Evolutionary conservation across 1,140 invertebrate species (phyloP), one percentile per base, ranked within the genome.

Genomic region (Gonatopus flavifemur): DNA sequence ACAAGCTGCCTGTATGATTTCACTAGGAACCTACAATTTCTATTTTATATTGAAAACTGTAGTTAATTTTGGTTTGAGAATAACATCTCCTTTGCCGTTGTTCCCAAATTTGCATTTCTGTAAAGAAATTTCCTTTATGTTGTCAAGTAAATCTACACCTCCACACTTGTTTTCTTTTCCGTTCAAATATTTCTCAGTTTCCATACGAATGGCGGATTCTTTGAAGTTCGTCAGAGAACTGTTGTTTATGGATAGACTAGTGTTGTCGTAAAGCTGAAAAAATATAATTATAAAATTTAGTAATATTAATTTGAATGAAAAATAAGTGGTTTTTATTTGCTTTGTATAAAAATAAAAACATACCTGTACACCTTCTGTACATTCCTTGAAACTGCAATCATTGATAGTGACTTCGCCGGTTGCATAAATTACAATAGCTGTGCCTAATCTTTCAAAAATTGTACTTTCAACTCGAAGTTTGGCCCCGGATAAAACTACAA

Each of bases 311-410:
- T n/a, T 15, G 15, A 35, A 12, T 6, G 15, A 20, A 18, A 10
- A n/a, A n/a, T n/a, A n/a, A n/a, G n/a, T n/a, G n/a, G n/a, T n/a
- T n/a, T n/a, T n/a, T n/a, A n/a, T n/a, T n/a, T n/a, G n/a, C n/a
- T 39, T 33, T 12, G 9, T 13, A 19, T 31, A 36, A 4, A 16
- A 12, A 28, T 21, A 35, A 30, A 22, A 49, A 13, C 12, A 57
- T 68, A 78, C 75, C 66, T 70, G 61, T 35, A 78, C 45, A 21
- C 74, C 76, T 49, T 77, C 73, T 1, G 53, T 38, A 28, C 75
- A 75, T 36, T 64, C 51, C 49, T 70, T 57, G 52, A 76, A 76
- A 13, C 18, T 55, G 30, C 74, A 76, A 32, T 66, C 45, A 21
- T 57, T 52, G 46, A 76, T 61, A 20, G 36, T 24, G 3, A 59